Conservation (phyloP, 2,113 vertebrate genomes). For the Leptosomus discolor region DNA sequence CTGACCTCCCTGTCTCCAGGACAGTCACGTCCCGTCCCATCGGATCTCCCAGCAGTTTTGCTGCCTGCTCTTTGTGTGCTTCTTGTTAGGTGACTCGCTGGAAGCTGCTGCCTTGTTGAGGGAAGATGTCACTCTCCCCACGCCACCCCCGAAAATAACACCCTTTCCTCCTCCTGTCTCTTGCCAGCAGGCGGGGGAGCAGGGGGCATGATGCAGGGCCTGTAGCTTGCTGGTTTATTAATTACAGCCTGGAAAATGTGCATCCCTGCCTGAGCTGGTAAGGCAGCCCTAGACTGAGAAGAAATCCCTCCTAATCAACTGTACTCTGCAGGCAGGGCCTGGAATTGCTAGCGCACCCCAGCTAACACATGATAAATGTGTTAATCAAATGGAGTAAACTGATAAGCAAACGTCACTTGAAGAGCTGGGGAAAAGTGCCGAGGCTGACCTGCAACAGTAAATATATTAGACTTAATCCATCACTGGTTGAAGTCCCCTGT, state of each 20-base stretch:
- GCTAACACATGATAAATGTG: background rate
- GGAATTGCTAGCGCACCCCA: background rate
- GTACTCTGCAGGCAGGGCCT: background rate
- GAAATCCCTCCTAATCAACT: background rate
- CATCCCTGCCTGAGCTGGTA: background rate
- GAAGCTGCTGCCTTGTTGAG: background rate
- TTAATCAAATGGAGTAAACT: background rate
- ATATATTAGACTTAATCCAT: background rate
- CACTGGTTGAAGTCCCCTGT: background rate
- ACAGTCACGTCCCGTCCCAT: background rate
- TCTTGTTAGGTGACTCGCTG: background rate
- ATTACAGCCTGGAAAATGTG: background rate
- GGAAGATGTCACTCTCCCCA: background rate
- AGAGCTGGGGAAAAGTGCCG: background rate
- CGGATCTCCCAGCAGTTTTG: background rate
- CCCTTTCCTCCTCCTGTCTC: background rate
- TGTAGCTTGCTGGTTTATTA: background rate
- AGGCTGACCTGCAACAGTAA: background rate
- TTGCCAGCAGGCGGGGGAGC: background rate
- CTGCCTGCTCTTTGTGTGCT: background rate
- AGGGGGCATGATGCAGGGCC: rapidly evolving
- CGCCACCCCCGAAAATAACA: background rate
- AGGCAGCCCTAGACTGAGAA: background rate
- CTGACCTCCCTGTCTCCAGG: background rate
- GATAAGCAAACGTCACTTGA: background rate